A percentile compares a stretch with the other conserved stretches of the same genome.
These are phyloP conservation scores for Acrobasis repandana DNA, from an alignment of 2,888 invertebrate genomes.

Conservation along the genomic window DNA sequence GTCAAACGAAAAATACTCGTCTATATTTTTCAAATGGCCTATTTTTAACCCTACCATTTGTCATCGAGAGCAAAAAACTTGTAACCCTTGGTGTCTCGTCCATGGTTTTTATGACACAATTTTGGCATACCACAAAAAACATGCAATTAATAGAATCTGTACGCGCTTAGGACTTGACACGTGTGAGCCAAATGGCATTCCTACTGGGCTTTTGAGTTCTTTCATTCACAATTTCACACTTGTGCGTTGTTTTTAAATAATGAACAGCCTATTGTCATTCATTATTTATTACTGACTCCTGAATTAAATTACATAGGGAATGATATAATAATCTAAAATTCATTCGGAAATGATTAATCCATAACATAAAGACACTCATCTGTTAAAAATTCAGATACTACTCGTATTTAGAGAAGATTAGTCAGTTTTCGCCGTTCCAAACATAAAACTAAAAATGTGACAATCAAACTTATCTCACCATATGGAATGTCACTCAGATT, in stretches of 20 bases:
- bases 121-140: conserved; percentile 56
- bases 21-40: conserved; percentile 38
- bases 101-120: conserved; percentile 37
- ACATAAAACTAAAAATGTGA: conserved; percentile 71
- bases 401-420: not conserved
- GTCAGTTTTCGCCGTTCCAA: conserved; percentile 41
- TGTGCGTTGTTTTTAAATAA: conserved; percentile 7
- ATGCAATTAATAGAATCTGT: conserved; percentile 63
- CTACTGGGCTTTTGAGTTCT: conserved; percentile 52
- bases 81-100: conserved; percentile 35
- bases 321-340: too few relatives aligned
- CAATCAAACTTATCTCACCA: conserved; percentile 62
- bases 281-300: not conserved
- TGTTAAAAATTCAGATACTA: not conserved
- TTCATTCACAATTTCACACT: conserved; percentile 21
- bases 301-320: not conserved
- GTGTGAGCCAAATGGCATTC: conserved; percentile 70
- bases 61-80: conserved; percentile 38
- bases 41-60: conserved; percentile 60
- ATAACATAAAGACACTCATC: not conserved
- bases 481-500: conserved; percentile 66
- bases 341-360: too few relatives aligned
- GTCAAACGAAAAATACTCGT: conserved; percentile 7
- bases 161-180: conserved; percentile 57
- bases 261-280: conserved; percentile 33